Conservation (phyloP, 2,888 invertebrate genomes). For the Hydraecia micacea region DNA sequence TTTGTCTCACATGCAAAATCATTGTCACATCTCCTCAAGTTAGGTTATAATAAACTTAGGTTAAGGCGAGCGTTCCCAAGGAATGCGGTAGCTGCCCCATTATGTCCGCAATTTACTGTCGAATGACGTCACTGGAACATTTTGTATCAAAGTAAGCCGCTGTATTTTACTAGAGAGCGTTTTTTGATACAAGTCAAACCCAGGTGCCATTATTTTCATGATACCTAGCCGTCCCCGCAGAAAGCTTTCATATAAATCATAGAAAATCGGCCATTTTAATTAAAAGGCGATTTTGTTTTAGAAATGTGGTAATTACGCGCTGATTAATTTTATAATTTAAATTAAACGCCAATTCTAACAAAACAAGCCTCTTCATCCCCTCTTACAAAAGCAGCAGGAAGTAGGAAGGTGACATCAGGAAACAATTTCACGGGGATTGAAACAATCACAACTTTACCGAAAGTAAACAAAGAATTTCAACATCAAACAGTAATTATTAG, state of each 20-base stretch:
- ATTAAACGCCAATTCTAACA: neutral
- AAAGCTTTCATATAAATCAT: neutral
- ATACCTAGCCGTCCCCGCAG: too few relatives aligned
- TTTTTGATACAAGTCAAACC: neutral
- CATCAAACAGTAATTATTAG: constrained; percentile 43
- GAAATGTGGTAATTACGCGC: neutral
- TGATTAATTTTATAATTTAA: neutral
- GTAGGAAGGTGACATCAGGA: neutral
- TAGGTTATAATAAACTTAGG: neutral
- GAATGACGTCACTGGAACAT: neutral
- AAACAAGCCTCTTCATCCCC: constrained; percentile 7
- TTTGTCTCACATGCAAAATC: neutral
- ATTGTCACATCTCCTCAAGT: neutral
- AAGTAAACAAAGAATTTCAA: constrained; percentile 42
- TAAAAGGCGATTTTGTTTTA: neutral
- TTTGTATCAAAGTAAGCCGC: neutral
- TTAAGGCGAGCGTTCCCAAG: neutral
- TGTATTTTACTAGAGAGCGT: neutral
- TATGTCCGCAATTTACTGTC: neutral
- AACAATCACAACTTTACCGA: constrained; percentile 31
- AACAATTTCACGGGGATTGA: constrained; percentile 19
- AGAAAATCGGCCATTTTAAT: neutral
- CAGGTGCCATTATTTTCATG: too few relatives aligned
- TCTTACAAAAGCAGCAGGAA: constrained; percentile 15
- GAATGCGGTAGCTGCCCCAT: neutral